Conservation (phyloP, 2,797 vertebrate genomes). For the Phataginus tricuspis region DNA sequence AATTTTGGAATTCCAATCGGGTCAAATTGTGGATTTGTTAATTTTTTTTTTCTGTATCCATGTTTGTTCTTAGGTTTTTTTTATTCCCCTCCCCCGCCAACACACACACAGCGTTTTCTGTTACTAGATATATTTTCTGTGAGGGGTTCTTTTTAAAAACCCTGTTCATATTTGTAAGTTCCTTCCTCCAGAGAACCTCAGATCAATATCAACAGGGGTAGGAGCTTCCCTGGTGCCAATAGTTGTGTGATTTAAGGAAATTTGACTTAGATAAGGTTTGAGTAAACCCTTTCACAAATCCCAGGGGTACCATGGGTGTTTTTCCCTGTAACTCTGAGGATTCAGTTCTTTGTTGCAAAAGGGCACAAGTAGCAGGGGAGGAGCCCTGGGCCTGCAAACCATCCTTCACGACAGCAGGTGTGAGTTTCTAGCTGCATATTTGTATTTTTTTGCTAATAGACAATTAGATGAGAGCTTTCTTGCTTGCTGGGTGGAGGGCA, state of each 20-base stretch:
- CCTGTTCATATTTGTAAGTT: background rate
- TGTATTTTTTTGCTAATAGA: background rate
- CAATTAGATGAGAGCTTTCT: background rate
- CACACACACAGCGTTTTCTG: background rate
- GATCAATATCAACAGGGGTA: background rate
- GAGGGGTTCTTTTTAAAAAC: background rate
- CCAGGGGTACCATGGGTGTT: background rate
- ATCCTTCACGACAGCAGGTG: background rate
- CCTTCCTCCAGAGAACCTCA: background rate
- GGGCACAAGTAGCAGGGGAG: background rate
- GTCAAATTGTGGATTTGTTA: background rate
- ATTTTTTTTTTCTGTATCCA: background rate
- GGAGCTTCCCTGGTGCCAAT: background rate
- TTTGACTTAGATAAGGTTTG: background rate
- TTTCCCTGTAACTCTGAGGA: background rate
- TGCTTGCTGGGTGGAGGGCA: too few relatives aligned
- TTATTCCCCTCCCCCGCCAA: accelerated
- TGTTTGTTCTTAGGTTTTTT: too few relatives aligned
- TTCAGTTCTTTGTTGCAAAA: background rate
- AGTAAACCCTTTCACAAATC: background rate
- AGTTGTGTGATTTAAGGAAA: background rate
- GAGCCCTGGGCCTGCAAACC: background rate
- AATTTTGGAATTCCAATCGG: background rate
- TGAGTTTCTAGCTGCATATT: background rate
- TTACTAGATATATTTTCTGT: background rate